Evolutionary conservation across 2,113 vertebrate species (phyloP).

Genomic region (Dipodomys merriami): DNA sequence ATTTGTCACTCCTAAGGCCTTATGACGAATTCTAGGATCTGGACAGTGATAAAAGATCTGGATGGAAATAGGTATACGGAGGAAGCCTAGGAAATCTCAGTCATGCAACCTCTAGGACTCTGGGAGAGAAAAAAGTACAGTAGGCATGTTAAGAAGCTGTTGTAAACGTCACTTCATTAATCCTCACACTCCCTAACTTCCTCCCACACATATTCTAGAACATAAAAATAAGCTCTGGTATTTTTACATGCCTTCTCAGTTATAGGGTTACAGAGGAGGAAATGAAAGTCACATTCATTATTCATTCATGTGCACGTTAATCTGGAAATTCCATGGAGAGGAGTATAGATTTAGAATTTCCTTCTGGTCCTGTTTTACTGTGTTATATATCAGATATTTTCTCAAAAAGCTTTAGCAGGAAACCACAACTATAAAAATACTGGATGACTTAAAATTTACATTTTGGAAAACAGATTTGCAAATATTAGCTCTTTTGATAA

Average conservation of each 20-base stretch:
- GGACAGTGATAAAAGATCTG: neutral
- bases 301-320: neutral
- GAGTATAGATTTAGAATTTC: slow-evolving; percentile 11
- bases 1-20: neutral
- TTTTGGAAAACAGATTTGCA: neutral
- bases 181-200: neutral
- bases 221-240: slow-evolving; percentile 2
- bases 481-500: neutral
- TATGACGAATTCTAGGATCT: neutral
- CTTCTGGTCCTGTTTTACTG: slow-evolving; percentile 7
- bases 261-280: neutral
- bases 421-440: neutral
- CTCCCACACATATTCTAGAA: neutral
- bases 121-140: neutral
- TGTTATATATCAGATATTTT: neutral
- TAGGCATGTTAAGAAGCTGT: neutral
- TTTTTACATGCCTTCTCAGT: neutral
- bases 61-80: neutral
- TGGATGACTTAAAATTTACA: neutral
- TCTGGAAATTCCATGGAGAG: neutral
- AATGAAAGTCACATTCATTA: neutral
- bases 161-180: slow-evolving; percentile 38
- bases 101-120: neutral
- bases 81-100: neutral
- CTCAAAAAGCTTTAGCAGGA: neutral